phyloP scores from a whole-genome alignment of 2,797 vertebrate genomes.

The Pseudochromis fuscus region DNA sequence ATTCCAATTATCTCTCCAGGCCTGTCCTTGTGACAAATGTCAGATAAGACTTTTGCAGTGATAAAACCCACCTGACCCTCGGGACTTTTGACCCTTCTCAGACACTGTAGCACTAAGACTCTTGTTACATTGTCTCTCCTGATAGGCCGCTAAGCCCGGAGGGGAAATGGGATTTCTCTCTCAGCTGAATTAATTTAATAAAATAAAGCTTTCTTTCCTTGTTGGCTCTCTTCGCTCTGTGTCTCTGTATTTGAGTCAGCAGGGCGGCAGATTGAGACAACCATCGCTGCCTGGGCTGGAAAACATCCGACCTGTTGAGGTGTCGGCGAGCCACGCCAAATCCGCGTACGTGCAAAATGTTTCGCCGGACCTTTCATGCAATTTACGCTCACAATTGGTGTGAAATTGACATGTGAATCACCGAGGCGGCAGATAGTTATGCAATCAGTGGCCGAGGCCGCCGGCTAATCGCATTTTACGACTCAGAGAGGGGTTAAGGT shows the following conservation, averaged over 20 bases:
- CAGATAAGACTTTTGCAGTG: conserved; percentile 72
- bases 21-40: conserved; percentile 68
- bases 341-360: conserved; percentile 8
- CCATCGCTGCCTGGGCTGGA: not conserved
- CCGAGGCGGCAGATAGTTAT: not conserved
- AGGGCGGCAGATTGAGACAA: not conserved
- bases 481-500: conserved; percentile 11
- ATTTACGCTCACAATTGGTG: not conserved
- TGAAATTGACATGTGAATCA: conserved; percentile 29
- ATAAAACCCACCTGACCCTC: conserved; percentile 71
- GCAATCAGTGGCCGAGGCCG: conserved; percentile 1
- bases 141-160: conserved; percentile 44
- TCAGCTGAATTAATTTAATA: conserved; percentile 51
- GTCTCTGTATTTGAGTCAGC: conserved; percentile 10
- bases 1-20: conserved; percentile 72
- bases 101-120: conserved; percentile 53
- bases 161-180: conserved; percentile 48
- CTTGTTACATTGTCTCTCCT: conserved; percentile 52
- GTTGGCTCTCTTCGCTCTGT: not conserved
- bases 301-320: conserved; percentile 9
- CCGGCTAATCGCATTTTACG: conserved; percentile 6
- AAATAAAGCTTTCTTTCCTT: conserved; percentile 41
- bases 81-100: conserved; percentile 66
- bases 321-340: not conserved
- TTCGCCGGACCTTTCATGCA: not conserved